Conservation (phyloP, 1,140 invertebrate genomes). For the Alviniconcha marisindica region DNA sequence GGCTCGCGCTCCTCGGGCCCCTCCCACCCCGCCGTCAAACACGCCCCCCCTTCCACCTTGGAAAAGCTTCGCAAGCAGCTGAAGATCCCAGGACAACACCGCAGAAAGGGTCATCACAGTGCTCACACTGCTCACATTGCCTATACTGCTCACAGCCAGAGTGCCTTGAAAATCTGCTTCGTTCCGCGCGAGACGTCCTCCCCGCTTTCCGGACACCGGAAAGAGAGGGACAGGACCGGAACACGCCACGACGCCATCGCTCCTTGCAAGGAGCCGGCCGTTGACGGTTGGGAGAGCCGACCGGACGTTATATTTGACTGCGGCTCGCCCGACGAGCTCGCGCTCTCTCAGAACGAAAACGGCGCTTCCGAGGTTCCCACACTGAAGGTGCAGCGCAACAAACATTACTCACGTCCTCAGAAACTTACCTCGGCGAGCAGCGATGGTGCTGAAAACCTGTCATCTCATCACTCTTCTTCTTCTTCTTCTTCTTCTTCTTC, state of each 20-base stretch:
- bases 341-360: not conserved
- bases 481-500: too few species aligned
- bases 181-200: not conserved
- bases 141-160: not conserved
- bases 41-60: not conserved
- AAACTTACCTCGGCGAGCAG: too few species aligned
- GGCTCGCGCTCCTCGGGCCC: not conserved
- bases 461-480: too few species aligned
- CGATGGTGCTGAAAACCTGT: too few species aligned
- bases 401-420: too few species aligned
- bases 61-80: not conserved
- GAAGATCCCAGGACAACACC: not conserved
- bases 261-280: not conserved
- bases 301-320: conserved; percentile 25
- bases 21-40: not conserved
- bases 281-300: conserved; percentile 21
- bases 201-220: not conserved
- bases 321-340: not conserved
- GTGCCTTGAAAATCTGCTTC: conserved; percentile 22
- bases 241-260: not conserved
- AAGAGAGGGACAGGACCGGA: not conserved
- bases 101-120: not conserved
- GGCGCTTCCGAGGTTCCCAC: too few species aligned
- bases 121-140: not conserved
- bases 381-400: too few species aligned